Evolutionary conservation across 2,113 vertebrate species (phyloP).

Genomic region (Alethe castanea): DNA sequence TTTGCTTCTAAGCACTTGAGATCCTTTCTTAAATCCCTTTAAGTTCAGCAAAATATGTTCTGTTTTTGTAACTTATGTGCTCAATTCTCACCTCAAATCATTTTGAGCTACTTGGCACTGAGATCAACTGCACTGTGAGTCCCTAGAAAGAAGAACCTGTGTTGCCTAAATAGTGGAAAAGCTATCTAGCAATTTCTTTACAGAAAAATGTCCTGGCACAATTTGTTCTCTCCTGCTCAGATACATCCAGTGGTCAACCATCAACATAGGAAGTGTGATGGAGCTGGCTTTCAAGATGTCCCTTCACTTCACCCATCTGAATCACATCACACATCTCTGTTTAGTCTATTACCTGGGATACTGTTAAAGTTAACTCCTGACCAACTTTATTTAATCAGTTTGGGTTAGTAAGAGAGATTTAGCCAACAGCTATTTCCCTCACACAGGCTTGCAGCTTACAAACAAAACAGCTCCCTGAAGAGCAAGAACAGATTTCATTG

Average conservation of each 20-base stretch:
- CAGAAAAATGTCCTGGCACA: not conserved
- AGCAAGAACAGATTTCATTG: slow-evolving; percentile 18
- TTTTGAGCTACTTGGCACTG: not conserved
- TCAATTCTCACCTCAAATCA: not conserved
- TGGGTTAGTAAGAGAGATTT: slow-evolving; percentile 51
- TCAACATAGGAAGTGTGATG: not conserved
- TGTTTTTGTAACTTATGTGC: not conserved
- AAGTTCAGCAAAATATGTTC: not conserved
- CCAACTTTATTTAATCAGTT: slow-evolving; percentile 61
- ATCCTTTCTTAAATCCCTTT: not conserved
- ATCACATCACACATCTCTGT: slow-evolving; percentile 31
- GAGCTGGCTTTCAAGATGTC: not conserved
- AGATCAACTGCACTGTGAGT: not conserved
- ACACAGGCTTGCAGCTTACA: not conserved
- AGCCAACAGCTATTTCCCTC: slow-evolving; percentile 47
- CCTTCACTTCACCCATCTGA: not conserved
- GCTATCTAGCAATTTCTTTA: not conserved
- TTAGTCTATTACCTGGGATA: slow-evolving; percentile 49
- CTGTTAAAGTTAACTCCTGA: slow-evolving; percentile 42
- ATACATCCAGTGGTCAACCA: not conserved
- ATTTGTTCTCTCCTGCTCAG: not conserved
- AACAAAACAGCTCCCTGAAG: slow-evolving; percentile 49
- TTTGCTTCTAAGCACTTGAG: not conserved
- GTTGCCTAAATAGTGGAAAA: not conserved
- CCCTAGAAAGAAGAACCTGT: not conserved